Base-by-base conservation (phyloP, 1,140 invertebrate genomes). In the fruit fly (Drosophila melanogaster) region DNA sequence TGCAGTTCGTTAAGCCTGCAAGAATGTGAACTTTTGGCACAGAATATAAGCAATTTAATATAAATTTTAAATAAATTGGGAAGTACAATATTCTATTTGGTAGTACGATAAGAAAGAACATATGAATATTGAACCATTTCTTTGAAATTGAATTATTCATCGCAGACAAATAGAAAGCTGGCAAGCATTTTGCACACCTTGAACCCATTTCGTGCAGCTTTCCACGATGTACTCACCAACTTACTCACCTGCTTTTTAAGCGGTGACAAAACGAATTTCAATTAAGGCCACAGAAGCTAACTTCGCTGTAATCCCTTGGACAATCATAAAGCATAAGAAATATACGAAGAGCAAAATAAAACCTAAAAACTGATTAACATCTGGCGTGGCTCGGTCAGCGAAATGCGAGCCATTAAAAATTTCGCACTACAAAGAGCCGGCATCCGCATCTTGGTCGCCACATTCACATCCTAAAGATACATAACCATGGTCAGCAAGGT, bases 381-480 rank as follows among this genome's bases (percentile, higher is more conserved):
- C 56, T 65, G 24, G 6, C 22, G 54, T 51, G 57, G 64, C 51
- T 30, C 77, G 64, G 61, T 56, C 53, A 75, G 26, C 80, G 55
- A 83, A 57, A 65, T 67, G 84, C 76, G 59, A 83, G 54, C 79
- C 84, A 89, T 89, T 89, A 89, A 89, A 71, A 89, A 79, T 84
- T 87, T 89, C 84, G 80, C 84, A 89, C 84, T 81, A 89, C 76
- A 73, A 89, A 81, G 66, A 70, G 66, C 66, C 65, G 79, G 79
- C 66, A 40, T 66, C 76, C 70, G 75, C 77, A 79, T 43, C 57
- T 46, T 46, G 51, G 66, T 51, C 61, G 41, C 60, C 60, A 47
- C 56, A 72, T 64, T 56, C 19, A 43, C 50, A 54, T 41, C 55
- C 50, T 15, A 53, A 35, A 51, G 22, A 7, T 24, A 65, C 46